Conservation (phyloP, 2,113 vertebrate genomes). For the Myocastor coypus region DNA sequence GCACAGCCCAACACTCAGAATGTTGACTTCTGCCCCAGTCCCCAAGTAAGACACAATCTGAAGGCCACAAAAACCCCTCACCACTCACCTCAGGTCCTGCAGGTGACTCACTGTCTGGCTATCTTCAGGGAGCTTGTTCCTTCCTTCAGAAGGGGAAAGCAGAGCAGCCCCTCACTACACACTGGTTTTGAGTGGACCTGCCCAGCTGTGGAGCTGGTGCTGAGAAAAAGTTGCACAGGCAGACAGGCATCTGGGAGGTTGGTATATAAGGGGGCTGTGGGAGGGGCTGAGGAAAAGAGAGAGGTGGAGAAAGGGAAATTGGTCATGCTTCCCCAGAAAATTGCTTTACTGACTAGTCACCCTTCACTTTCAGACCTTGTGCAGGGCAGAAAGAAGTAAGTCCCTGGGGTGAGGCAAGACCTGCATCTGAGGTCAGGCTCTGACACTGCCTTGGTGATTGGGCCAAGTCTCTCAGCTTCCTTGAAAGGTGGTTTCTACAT, state of each 20-base stretch:
- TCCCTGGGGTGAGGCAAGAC: background rate
- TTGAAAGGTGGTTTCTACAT: background rate
- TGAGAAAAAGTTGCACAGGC: background rate
- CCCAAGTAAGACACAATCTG: background rate
- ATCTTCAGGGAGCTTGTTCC: background rate
- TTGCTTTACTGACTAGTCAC: slow-evolving; percentile 68
- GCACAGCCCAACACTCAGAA: background rate
- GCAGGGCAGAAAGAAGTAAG: background rate
- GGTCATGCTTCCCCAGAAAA: slow-evolving; percentile 63
- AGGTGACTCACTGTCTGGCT: background rate
- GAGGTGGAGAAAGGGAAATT: slow-evolving; percentile 64
- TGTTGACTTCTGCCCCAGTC: background rate
- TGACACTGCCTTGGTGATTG: background rate
- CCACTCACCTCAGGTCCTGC: slow-evolving; percentile 47
- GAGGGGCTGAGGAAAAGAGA: background rate
- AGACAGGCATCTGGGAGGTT: slow-evolving; percentile 8
- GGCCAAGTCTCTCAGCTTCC: background rate
- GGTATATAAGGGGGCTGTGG: slow-evolving; percentile 51
- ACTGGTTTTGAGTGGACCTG: background rate
- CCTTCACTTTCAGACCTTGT: slow-evolving; percentile 1
- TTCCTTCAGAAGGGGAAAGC: background rate
- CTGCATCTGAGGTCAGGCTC: background rate
- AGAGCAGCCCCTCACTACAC: background rate
- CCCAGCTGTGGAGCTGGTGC: background rate
- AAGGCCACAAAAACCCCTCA: background rate